Evolutionary conservation across 2,797 vertebrate species (phyloP).

Genomic region (Ptychobarbus kaznakovi): DNA sequence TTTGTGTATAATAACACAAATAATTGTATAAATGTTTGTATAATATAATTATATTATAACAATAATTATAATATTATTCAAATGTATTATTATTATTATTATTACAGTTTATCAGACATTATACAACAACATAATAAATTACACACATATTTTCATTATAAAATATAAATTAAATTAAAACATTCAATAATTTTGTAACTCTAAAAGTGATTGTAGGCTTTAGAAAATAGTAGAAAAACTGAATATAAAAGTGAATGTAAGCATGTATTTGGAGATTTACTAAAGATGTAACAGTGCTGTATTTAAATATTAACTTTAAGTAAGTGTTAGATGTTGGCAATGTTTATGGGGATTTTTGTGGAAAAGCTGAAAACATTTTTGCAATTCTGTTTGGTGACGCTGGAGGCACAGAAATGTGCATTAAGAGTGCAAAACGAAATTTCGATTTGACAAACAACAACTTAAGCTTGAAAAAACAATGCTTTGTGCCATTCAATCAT

Average conservation of each 20-base stretch:
- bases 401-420: not conserved
- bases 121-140: not conserved
- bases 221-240: not conserved
- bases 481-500: conserved; percentile 10
- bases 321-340: not conserved
- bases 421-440: not conserved
- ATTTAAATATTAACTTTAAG: not conserved
- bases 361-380: conserved; percentile 4
- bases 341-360: not conserved
- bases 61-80: too few species aligned
- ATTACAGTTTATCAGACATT: not conserved
- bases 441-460: conserved; percentile 1
- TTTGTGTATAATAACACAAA: not conserved
- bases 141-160: not conserved
- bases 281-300: not conserved
- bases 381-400: not conserved
- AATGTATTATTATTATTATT: not conserved
- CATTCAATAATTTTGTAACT: not conserved
- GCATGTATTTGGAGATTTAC: not conserved
- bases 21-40: not conserved
- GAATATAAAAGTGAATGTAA: not conserved
- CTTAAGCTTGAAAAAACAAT: not conserved
- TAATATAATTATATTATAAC: not conserved
- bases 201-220: not conserved
- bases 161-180: not conserved